Evolutionary conservation across 2,888 invertebrate species (phyloP).

Genomic region (Protodeltote pygarga): DNA sequence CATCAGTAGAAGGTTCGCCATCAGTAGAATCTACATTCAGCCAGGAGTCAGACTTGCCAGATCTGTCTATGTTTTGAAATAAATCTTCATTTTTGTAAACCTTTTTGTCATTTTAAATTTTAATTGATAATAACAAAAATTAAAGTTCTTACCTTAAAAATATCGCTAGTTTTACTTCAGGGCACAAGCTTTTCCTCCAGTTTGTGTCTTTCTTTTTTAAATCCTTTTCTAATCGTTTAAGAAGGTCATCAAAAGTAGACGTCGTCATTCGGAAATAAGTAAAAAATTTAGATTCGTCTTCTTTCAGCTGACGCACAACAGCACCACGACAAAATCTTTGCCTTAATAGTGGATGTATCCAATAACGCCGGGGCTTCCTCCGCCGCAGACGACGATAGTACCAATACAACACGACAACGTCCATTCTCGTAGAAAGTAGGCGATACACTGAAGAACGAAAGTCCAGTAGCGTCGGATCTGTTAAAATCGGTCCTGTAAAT

Average conservation of each 20-base stretch:
- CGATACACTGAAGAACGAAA: constrained; percentile 19
- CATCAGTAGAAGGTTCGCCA: no score
- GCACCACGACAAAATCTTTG: constrained; percentile 34
- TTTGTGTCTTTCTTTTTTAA: constrained; percentile 29
- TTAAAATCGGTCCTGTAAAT: constrained; percentile 12
- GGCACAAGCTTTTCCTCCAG: constrained; percentile 28
- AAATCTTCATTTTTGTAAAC: constrained; percentile 6
- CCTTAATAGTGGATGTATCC: constrained; percentile 36
- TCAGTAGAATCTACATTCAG: constrained; percentile 18
- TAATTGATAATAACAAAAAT: constrained; percentile 23
- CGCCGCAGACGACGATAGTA: constrained; percentile 44
- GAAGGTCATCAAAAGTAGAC: constrained; percentile 25
- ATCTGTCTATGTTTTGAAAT: constrained; percentile 19
- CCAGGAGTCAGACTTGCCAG: no score
- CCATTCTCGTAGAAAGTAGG: constrained; percentile 20
- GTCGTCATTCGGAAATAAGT: constrained; percentile 22
- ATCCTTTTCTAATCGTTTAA: constrained; percentile 29
- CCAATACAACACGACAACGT: constrained; percentile 40
- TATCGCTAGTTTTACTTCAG: constrained; percentile 40
- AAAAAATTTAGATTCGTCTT: constrained; percentile 36
- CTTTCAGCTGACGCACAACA: constrained; percentile 35
- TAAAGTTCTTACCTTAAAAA: constrained; percentile 32
- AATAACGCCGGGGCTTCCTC: constrained; percentile 45
- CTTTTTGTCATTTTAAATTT: constrained; percentile 9
- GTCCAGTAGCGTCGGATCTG: constrained; percentile 25